A percentile compares a stretch with the other conserved stretches of the same genome.
These are phyloP conservation scores for Stenopsyche tienmushanensis DNA, from an alignment of 1,140 invertebrate genomes.

Conservation along the genomic window DNA sequence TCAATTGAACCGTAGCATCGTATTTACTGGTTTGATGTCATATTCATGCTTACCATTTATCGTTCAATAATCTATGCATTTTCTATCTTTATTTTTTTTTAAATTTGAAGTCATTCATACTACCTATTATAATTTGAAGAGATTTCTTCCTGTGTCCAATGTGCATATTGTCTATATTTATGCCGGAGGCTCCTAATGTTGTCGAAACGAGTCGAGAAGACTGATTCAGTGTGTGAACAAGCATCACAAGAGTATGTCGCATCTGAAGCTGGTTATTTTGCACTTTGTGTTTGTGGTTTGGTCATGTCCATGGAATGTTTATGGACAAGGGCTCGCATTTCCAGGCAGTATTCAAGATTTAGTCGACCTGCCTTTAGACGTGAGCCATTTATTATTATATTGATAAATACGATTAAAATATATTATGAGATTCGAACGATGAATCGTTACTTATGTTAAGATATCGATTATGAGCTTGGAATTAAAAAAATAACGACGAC, in stretches of 20 bases:
- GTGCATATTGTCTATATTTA: background rate
- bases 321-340: background rate
- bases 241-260: constrained; percentile 6
- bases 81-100: too few relatives aligned
- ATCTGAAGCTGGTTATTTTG: background rate
- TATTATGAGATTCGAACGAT: too few relatives aligned
- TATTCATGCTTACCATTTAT: too few relatives aligned
- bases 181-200: too few relatives aligned
- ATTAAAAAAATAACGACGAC: too few relatives aligned
- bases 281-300: background rate
- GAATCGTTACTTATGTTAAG: too few relatives aligned
- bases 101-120: background rate
- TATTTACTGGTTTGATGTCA: too few relatives aligned
- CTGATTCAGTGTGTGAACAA: constrained; percentile 1
- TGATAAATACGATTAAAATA: background rate
- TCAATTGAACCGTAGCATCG: too few relatives aligned
- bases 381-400: background rate
- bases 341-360: background rate
- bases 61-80: too few relatives aligned
- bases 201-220: too few relatives aligned
- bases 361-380: background rate
- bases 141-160: background rate
- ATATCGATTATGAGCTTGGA: too few relatives aligned
- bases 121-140: too few relatives aligned
- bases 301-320: background rate